Base-by-base conservation (phyloP, 2,888 invertebrate species). In the Drosophila nr. perissopoda region DNA sequence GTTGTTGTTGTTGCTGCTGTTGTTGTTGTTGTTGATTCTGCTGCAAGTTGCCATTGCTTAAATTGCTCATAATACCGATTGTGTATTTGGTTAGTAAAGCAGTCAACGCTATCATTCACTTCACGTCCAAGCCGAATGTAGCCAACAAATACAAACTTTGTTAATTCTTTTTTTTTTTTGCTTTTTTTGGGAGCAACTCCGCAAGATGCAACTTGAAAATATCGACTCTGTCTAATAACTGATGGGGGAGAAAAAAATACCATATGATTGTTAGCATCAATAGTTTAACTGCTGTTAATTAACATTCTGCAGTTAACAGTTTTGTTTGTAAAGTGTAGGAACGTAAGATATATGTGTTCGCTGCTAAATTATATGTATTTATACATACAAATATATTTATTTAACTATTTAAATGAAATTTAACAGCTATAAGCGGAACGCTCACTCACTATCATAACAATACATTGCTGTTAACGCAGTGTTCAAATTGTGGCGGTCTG, bases 61-160 rank as follows among this genome's bases (percentile, higher is more conserved):
- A 80, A 83, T 92, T 93, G 88, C 91, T 93, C 92, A 92, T 93
- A 86, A 91, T 92, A 90, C 90, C 91, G 79, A 92, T 83, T 69
- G 92, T 92, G 66, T 92, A 92, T 85, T 92, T 92, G 71, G 92
- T 92, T 80, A 93, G 74, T 77, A 93, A 89, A 79, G 92, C 92
- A 86, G 92, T 93, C 91, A 93, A 86, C 80, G 93, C 91, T 92
- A 93, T 92, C 93, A 93, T 93, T 90, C 92, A 93, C 89, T 67
- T 63, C 79, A 69, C 79, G 69, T 74, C 78, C 73, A 71, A 60
- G 76, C 69, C 58, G 71, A 79, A 73, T 74, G 69, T 70, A 76
- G 70, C 70, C 57, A 68, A 74, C 66, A 57, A 31, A 72, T 27
- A 34, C 16, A 59, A 59, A 57, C 54, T 56, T 63, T 60, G 36